Evolutionary conservation across 2,113 vertebrate species (phyloP), one percentile per base, ranked within the genome.

Genomic region (Lutjanus erythropterus): DNA sequence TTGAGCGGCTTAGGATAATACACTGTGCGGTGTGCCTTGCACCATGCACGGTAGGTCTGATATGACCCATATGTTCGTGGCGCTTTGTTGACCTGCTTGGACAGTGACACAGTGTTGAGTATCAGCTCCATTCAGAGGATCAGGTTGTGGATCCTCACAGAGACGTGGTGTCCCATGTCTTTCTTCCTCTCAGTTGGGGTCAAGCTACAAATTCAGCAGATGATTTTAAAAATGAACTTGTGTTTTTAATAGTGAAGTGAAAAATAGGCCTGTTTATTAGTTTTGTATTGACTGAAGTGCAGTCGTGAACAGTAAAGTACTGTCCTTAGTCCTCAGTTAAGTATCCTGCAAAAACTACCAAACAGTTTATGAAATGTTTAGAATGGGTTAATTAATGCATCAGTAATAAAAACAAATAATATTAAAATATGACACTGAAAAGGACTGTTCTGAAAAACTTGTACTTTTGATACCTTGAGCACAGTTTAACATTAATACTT

Each of bases 31-130:
- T 73, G 80, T 76, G 61, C 71, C 66, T 80, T 52, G 61, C 80
- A 64, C 47, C 62, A n/a, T 84, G 79, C 84, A 77, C 3, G 2
- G 35, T 35, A 5, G 47, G 75, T 78, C 72, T 85, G 60, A 89
- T 85, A 69, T 88, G 89, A 90, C 81, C 90, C 83, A 82, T 89
- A 81, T 91, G 92, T 80, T 89, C 69, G 21, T 25, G 75, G 25
- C 1, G 67, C 85, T 82, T 83, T 83, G 88, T 83, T 90, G 91
- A 90, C 81, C 91, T 77, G 81, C 37, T 88, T 84, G 78, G 85
- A 85, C 83, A 64, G 69, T 79, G 76, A 77, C 62, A 70, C 84
- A 61, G 79, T 78, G 64, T 85, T 89, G 64, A 89, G 87, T 90
- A 66, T 91, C 80, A 44, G 77, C 65, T 72, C 81, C 85, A 55